Conservation (phyloP, 1,140 invertebrate genomes). For the Kradibia gibbosae region DNA sequence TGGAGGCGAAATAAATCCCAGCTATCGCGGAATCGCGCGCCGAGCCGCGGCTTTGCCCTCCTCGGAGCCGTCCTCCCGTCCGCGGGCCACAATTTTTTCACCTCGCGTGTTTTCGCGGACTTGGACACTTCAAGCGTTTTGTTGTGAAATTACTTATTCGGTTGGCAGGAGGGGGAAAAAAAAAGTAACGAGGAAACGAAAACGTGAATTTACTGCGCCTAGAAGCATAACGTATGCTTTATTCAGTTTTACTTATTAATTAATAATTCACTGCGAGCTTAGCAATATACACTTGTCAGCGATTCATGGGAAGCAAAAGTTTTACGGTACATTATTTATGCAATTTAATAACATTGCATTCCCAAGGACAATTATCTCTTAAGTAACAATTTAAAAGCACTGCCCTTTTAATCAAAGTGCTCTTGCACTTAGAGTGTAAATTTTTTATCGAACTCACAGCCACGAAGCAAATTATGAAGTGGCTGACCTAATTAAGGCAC, state of each 20-base stretch:
- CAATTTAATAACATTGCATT: neutral
- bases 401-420: no score
- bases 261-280: neutral
- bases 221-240: neutral
- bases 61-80: neutral
- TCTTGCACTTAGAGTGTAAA: no score
- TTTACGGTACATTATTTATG: neutral
- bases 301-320: neutral
- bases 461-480: no score
- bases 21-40: constrained; percentile 61
- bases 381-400: neutral
- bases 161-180: no score
- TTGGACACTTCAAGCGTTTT: neutral
- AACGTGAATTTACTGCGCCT: neutral
- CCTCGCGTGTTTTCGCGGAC: neutral
- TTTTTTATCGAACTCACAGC: no score
- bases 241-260: neutral
- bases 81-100: constrained; percentile 1
- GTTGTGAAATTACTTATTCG: neutral
- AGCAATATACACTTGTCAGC: neutral
- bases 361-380: neutral
- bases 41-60: constrained; percentile 47
- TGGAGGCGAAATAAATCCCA: constrained; percentile 64
- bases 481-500: no score
- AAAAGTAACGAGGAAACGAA: neutral